Evolutionary conservation across 2,113 vertebrate species (phyloP).

Genomic region (Coreoperca whiteheadi): DNA sequence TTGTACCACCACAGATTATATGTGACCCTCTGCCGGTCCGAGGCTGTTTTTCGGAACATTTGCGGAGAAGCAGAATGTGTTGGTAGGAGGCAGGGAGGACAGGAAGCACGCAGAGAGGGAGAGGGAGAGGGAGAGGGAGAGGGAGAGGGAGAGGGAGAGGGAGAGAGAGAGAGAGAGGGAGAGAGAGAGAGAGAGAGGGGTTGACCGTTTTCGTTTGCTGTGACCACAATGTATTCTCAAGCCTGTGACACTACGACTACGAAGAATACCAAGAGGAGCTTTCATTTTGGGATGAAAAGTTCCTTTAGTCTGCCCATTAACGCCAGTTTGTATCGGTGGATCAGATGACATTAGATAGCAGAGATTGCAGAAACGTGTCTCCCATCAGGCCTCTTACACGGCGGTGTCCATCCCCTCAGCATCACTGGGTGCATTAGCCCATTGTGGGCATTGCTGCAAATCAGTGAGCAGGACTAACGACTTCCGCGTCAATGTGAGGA

Average conservation of each 20-base stretch:
- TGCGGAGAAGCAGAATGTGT: not conserved
- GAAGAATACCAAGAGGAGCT: not conserved
- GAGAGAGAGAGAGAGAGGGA: too few relatives aligned
- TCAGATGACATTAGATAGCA: not conserved
- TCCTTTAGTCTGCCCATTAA: not conserved
- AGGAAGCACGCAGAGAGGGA: too few relatives aligned
- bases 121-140: too few relatives aligned
- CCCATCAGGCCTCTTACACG: not conserved
- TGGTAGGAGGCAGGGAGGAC: not conserved
- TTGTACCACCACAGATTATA: constrained; percentile 20
- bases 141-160: too few relatives aligned
- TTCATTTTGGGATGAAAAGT: not conserved
- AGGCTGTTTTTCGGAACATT: not conserved
- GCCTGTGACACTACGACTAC: not conserved
- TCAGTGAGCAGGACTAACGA: not conserved
- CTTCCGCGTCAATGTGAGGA: not conserved
- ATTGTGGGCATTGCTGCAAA: not conserved
- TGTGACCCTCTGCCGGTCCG: constrained; percentile 6
- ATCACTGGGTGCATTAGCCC: not conserved
- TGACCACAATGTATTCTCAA: too few relatives aligned
- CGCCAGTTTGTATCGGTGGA: not conserved
- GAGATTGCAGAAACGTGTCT: not conserved
- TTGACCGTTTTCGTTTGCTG: too few relatives aligned
- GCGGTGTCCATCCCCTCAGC: not conserved
- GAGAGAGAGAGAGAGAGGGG: too few relatives aligned